Conservation (phyloP, 2,113 vertebrate genomes). For the Talpa occidentalis region DNA sequence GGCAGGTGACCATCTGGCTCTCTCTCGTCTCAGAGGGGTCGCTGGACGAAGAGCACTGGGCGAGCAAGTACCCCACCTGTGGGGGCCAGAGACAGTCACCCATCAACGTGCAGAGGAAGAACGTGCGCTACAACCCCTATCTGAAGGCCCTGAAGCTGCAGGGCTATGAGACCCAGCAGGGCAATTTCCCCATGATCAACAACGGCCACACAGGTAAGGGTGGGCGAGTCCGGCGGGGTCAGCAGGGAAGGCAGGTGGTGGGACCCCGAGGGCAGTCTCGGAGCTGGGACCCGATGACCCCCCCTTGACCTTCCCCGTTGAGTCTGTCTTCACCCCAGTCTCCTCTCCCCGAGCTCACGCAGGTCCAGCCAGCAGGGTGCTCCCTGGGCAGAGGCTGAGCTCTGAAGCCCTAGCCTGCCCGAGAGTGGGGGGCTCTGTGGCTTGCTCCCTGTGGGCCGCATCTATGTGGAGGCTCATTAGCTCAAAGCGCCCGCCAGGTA, state of each 20-base stretch:
- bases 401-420: fast-evolving
- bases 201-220: conserved; percentile 93
- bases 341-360: not conserved
- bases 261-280: fast-evolving
- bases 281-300: no score
- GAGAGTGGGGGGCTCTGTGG: no score
- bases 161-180: conserved; percentile 83
- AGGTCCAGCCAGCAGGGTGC: fast-evolving
- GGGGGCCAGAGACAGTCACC: conserved; percentile 91
- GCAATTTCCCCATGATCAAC: conserved; percentile 90
- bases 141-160: conserved; percentile 86
- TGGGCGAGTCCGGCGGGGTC: no score
- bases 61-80: conserved; percentile 86
- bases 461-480: not conserved
- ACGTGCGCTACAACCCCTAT: conserved; percentile 83
- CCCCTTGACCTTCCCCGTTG: no score
- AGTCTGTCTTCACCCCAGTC: not conserved
- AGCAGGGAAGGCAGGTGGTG: not conserved
- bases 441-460: no score
- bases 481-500: no score
- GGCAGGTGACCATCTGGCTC: not conserved
- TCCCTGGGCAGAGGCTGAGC: fast-evolving
- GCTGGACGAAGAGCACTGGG: conserved; percentile 91
- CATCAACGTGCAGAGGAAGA: conserved; percentile 90
- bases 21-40: conserved; percentile 84